Percentiles rank a stretch among this genome's conserved stretches.
Evolutionary conservation across 2,113 vertebrate genomes (phyloP).

Genomic region (Brachypteracias leptosomus): DNA sequence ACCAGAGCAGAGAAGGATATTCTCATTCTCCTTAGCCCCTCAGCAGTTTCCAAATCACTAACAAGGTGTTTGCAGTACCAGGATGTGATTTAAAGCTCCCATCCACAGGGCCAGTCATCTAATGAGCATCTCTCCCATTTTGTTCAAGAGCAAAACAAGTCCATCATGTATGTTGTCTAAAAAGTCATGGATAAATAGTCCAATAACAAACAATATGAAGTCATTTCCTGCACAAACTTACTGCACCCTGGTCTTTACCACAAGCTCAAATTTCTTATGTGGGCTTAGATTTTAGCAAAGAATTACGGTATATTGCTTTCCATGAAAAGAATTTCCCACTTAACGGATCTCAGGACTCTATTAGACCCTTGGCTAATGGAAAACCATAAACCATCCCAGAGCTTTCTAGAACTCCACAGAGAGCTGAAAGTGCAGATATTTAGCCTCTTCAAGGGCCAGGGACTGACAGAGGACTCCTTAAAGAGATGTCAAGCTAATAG

Average conservation of each 20-base stretch:
- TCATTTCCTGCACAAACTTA: slow-evolving; percentile 74
- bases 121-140: background rate
- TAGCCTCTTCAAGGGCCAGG: slow-evolving; percentile 64
- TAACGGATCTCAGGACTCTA: slow-evolving; percentile 73
- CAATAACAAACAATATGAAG: slow-evolving; percentile 67
- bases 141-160: background rate
- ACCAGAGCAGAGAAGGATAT: background rate
- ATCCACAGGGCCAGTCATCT: background rate
- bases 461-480: slow-evolving; percentile 70
- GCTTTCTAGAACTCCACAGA: slow-evolving; percentile 70
- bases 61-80: background rate
- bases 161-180: background rate
- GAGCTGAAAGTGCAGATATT: slow-evolving; percentile 70
- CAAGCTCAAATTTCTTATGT: slow-evolving; percentile 72
- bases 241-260: slow-evolving; percentile 67
- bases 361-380: slow-evolving; percentile 77
- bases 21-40: slow-evolving; percentile 4
- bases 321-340: slow-evolving; percentile 74
- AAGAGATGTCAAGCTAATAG: slow-evolving; percentile 67
- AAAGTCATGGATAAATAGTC: slow-evolving; percentile 49
- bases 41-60: slow-evolving; percentile 36
- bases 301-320: slow-evolving; percentile 74
- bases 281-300: slow-evolving; percentile 70
- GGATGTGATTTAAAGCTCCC: background rate
- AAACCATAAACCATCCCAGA: slow-evolving; percentile 73